Evolutionary conservation across 2,797 vertebrate species (phyloP).

Genomic region (Pangasius macronema): DNA sequence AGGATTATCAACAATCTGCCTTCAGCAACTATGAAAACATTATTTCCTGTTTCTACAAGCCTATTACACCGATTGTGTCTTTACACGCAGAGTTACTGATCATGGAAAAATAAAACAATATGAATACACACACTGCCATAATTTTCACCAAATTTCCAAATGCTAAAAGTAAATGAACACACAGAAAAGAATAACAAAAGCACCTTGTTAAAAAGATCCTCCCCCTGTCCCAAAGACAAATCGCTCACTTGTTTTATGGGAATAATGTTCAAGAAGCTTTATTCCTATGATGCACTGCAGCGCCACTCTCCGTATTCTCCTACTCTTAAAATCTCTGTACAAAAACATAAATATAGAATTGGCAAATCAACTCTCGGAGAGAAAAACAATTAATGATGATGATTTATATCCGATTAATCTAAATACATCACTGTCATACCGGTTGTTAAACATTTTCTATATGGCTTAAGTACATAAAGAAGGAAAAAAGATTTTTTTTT

Average conservation of each 20-base stretch:
- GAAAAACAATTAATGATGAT: neutral
- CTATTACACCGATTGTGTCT: neutral
- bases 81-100: neutral
- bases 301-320: neutral
- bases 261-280: neutral
- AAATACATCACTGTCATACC: neutral
- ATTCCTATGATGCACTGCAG: neutral
- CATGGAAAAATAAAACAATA: neutral
- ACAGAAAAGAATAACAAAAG: constrained; percentile 12
- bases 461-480: neutral
- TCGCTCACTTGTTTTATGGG: neutral
- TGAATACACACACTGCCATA: neutral
- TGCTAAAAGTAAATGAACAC: neutral
- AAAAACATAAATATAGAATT: neutral
- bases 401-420: neutral
- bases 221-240: neutral
- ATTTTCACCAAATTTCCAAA: neutral
- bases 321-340: constrained; percentile 13
- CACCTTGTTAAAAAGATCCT: neutral
- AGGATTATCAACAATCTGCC: constrained; percentile 18
- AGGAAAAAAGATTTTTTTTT: neutral
- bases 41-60: neutral
- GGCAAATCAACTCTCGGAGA: neutral
- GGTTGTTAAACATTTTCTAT: neutral
- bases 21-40: neutral